A percentile compares a stretch with the other conserved stretches of the same genome.
These are phyloP conservation scores for Peucedramus taeniatus DNA, from an alignment of 2,113 vertebrate species.

Conservation along the genomic window DNA sequence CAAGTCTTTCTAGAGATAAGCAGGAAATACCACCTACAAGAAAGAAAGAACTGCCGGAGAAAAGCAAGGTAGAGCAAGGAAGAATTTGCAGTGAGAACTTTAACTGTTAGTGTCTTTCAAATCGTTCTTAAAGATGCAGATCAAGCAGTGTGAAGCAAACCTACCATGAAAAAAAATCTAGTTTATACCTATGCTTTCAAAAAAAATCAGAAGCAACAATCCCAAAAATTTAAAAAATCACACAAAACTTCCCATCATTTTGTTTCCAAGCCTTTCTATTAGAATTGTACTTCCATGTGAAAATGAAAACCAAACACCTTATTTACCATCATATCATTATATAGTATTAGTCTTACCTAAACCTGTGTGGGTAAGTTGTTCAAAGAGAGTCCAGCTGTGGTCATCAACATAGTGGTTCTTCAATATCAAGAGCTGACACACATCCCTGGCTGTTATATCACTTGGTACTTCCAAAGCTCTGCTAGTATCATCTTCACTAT, in stretches of 20 bases:
- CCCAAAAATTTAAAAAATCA: background rate
- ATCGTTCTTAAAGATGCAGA: background rate
- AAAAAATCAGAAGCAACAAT: background rate
- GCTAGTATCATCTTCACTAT: slow-evolving; percentile 92
- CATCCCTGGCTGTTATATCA: slow-evolving; percentile 89
- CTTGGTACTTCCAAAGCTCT: slow-evolving; percentile 89
- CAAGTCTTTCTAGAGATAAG: background rate
- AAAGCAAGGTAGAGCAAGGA: background rate
- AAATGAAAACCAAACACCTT: background rate
- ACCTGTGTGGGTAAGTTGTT: slow-evolving; percentile 79
- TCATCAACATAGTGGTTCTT: slow-evolving; percentile 94
- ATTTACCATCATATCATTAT: background rate
- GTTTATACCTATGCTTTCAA: background rate
- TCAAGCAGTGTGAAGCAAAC: background rate
- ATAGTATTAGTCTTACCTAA: slow-evolving; percentile 75
- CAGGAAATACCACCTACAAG: background rate
- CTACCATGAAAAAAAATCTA: background rate
- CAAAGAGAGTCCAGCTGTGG: slow-evolving; percentile 94
- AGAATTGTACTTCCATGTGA: background rate
- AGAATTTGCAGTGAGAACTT: background rate
- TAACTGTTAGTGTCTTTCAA: background rate
- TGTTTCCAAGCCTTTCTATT: background rate
- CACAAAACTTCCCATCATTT: background rate
- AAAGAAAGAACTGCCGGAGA: background rate
- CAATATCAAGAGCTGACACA: slow-evolving; percentile 91